Evolutionary conservation across 2,888 invertebrate genomes (phyloP).

Genomic region (Drosophila greeni): DNA sequence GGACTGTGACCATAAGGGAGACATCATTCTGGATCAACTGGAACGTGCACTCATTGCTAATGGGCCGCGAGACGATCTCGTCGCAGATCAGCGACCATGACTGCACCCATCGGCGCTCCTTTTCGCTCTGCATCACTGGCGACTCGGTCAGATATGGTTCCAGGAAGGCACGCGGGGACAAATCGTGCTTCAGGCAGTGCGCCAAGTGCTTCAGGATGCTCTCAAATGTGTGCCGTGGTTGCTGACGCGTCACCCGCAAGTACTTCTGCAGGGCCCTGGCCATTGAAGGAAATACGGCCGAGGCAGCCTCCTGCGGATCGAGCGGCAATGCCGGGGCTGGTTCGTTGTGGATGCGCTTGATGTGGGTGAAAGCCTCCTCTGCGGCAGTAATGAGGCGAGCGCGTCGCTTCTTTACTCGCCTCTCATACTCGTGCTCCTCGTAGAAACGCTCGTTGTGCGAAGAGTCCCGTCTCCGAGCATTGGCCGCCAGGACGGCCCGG

Average conservation of each 20-base stretch:
- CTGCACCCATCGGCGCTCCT: constrained; percentile 89
- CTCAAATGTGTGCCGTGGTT: constrained; percentile 96
- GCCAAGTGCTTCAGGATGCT: constrained; percentile 94
- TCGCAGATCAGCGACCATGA: constrained; percentile 98
- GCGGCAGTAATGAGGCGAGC: constrained; percentile 95
- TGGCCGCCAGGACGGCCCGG: constrained; percentile 85
- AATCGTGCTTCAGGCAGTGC: constrained; percentile 93
- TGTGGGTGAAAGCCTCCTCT: constrained; percentile 98
- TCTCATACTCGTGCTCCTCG: constrained; percentile 97
- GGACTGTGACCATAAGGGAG: constrained; percentile 91
- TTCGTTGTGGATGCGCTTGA: constrained; percentile 88
- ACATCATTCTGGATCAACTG: constrained; percentile 96
- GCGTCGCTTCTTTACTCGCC: constrained; percentile 92
- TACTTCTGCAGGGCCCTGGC: constrained; percentile 98
- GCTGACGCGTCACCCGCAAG: constrained; percentile 95
- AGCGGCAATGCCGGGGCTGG: constrained; percentile 89
- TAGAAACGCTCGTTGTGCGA: constrained; percentile 98
- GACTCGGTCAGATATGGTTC: constrained; percentile 94
- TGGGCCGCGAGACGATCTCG: constrained; percentile 90
- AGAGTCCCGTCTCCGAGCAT: constrained; percentile 90
- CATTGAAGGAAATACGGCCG: constrained; percentile 98
- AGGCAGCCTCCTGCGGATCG: constrained; percentile 97
- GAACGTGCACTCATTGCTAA: constrained; percentile 91
- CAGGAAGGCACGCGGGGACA: constrained; percentile 95
- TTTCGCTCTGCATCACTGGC: constrained; percentile 91